Percentiles rank a stretch among this genome's conserved stretches.
Conservation (phyloP, 2,797 vertebrate species). For the Xiphophorus birchmanni region DNA sequence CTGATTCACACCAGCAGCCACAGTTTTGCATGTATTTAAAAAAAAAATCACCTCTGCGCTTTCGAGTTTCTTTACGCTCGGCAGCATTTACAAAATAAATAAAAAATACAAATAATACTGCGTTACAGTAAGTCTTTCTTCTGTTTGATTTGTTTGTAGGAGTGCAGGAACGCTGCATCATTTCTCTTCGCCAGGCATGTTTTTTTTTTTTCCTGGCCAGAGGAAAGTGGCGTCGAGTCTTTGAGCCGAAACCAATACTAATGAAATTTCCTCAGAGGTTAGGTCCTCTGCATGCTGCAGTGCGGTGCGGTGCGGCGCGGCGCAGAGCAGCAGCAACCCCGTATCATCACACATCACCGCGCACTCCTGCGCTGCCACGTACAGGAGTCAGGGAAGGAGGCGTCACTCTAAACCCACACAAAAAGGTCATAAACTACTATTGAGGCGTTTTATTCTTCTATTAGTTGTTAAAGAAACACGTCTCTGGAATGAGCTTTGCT, state of each 20-base stretch:
- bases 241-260: constrained; percentile 45
- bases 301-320: constrained; percentile 22
- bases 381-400: background rate
- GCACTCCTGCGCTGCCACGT: background rate
- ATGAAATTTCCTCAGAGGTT: constrained; percentile 35
- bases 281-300: constrained; percentile 45
- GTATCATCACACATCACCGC: background rate
- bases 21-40: constrained; percentile 2
- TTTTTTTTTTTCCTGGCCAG: constrained; percentile 33
- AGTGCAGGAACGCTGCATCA: constrained; percentile 36
- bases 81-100: background rate
- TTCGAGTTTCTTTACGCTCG: background rate
- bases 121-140: background rate
- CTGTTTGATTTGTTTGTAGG: constrained; percentile 26
- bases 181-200: constrained; percentile 11
- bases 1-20: constrained; percentile 27
- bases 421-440: background rate
- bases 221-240: constrained; percentile 19
- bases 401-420: background rate
- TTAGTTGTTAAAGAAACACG: background rate
- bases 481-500: background rate
- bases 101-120: background rate
- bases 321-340: background rate
- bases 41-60: background rate
- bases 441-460: background rate